Evolutionary conservation across 2,113 vertebrate species (phyloP).

Genomic region (Turdus rufiventris): DNA sequence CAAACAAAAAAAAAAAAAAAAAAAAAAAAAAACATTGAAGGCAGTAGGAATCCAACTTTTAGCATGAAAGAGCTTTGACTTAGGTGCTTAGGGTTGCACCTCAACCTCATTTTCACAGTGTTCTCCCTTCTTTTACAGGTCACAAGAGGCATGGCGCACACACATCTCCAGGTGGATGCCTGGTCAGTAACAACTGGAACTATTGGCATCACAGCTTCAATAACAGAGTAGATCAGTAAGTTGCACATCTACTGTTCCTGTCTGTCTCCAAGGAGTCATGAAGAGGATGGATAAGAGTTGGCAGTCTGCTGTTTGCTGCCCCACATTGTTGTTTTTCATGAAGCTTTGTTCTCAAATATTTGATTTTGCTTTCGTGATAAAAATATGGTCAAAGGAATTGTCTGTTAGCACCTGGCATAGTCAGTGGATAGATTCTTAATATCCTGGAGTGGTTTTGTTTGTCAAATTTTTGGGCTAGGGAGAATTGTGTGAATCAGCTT

Average conservation of each 20-base stretch:
- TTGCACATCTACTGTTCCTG: background rate
- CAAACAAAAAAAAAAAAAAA: no score
- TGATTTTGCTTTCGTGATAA: background rate
- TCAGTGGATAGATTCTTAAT: background rate
- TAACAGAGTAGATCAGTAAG: background rate
- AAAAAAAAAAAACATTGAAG: background rate
- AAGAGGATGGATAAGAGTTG: background rate
- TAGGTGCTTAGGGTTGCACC: background rate
- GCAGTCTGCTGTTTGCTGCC: background rate
- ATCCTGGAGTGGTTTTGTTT: background rate
- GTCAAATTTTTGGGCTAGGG: background rate
- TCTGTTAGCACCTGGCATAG: background rate
- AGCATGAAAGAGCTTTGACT: background rate
- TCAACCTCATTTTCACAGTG: background rate
- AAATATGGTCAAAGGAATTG: background rate
- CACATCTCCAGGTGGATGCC: background rate
- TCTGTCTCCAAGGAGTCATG: background rate
- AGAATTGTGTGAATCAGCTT: slow-evolving; percentile 7
- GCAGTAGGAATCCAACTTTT: background rate
- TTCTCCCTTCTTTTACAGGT: background rate
- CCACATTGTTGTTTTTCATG: background rate
- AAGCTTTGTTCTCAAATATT: background rate
- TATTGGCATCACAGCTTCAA: background rate
- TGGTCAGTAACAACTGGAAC: background rate
- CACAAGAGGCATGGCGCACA: background rate